phyloP scores from a whole-genome alignment of 2,888 invertebrate species.

The Autographa pulchrina region DNA sequence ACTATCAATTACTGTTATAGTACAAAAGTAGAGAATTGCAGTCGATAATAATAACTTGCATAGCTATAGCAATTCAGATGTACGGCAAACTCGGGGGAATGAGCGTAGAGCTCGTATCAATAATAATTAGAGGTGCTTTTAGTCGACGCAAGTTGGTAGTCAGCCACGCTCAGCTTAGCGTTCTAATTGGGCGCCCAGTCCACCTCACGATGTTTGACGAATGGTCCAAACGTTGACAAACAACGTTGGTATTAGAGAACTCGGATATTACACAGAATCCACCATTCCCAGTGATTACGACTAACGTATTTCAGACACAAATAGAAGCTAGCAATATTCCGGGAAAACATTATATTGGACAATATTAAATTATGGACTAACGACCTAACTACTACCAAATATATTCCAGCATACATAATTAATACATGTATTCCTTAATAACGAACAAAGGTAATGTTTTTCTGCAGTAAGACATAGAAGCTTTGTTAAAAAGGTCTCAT shows the following conservation, averaged over 20 bases:
- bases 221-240: slow-evolving; percentile 63
- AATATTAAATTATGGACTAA: slow-evolving; percentile 12
- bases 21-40: slow-evolving; percentile 43
- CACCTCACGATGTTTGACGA: slow-evolving; percentile 62
- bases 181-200: slow-evolving; percentile 61
- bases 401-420: too few species aligned
- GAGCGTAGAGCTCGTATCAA: slow-evolving; percentile 61
- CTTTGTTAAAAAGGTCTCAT: slow-evolving; percentile 11
- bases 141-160: slow-evolving; percentile 65
- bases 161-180: slow-evolving; percentile 63
- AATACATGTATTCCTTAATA: not conserved
- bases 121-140: slow-evolving; percentile 71
- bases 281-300: slow-evolving; percentile 32
- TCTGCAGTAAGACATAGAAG: not conserved
- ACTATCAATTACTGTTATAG: slow-evolving; percentile 31
- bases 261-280: slow-evolving; percentile 46
- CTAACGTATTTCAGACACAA: slow-evolving; percentile 27
- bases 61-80: slow-evolving; percentile 50
- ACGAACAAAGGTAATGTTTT: slow-evolving; percentile 6
- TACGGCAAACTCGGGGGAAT: slow-evolving; percentile 54
- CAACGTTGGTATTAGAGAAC: slow-evolving; percentile 55
- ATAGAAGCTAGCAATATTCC: slow-evolving; percentile 34
- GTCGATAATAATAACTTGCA: slow-evolving; percentile 44
- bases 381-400: not conserved
- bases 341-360: slow-evolving; percentile 18